These are phyloP conservation scores for Trachemys scripta DNA, from an alignment of 2,113 vertebrate genomes.

Conservation along the genomic window DNA sequence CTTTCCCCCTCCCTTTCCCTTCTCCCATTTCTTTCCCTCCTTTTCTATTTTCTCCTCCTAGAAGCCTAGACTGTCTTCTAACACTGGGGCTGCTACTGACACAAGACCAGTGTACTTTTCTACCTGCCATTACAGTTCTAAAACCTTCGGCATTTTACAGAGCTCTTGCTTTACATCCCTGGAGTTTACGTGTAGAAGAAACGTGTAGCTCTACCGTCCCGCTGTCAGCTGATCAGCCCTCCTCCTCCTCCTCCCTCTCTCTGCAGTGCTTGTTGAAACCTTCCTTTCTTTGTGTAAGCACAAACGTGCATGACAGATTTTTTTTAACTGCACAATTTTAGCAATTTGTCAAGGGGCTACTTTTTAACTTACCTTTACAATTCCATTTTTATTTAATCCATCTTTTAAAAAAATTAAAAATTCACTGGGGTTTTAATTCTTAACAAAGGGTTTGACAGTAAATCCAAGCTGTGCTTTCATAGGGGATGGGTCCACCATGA, in stretches of 20 bases:
- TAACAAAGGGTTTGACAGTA: background rate
- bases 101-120: constrained; percentile 80
- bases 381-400: constrained; percentile 49
- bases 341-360: background rate
- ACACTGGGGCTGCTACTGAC: constrained; percentile 80
- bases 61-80: constrained; percentile 84
- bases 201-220: constrained; percentile 70
- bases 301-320: constrained; percentile 46
- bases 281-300: constrained; percentile 76
- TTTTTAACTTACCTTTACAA: constrained; percentile 4
- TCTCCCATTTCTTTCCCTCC: constrained; percentile 45
- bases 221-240: constrained; percentile 73
- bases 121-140: constrained; percentile 81
- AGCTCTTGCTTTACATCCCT: constrained; percentile 81
- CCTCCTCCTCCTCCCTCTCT: constrained; percentile 59
- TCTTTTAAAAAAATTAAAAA: background rate
- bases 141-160: constrained; percentile 80
- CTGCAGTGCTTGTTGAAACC: constrained; percentile 80
- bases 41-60: constrained; percentile 84
- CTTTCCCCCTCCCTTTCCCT: constrained; percentile 71
- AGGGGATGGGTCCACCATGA: constrained; percentile 54
- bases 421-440: background rate
- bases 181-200: constrained; percentile 80
- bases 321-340: constrained; percentile 26
- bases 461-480: constrained; percentile 39